A percentile compares a stretch with the other conserved stretches of the same genome.
Conservation (phyloP, 2,888 invertebrate species). For the Cartodere bifasciata region DNA sequence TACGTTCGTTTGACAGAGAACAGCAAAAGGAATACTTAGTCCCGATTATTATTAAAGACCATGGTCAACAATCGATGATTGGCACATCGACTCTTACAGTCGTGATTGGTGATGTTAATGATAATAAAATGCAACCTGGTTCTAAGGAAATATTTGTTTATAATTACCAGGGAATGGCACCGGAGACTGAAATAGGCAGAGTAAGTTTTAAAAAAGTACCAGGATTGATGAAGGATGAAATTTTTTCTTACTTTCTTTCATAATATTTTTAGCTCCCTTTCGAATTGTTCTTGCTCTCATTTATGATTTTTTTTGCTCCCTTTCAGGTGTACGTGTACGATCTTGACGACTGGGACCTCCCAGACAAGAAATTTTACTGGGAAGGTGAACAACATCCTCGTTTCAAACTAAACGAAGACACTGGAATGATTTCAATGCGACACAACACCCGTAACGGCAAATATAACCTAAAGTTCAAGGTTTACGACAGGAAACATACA, state of each 20-base stretch:
- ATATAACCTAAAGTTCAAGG: constrained; percentile 70
- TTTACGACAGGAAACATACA: constrained; percentile 88
- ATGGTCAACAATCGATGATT: constrained; percentile 91
- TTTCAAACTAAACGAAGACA: constrained; percentile 80
- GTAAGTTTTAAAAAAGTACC: too few relatives aligned
- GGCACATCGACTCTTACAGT: constrained; percentile 93
- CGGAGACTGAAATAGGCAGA: constrained; percentile 45
- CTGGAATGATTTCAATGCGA: constrained; percentile 92
- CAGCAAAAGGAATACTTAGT: constrained; percentile 92
- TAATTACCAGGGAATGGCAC: constrained; percentile 61
- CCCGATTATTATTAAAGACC: constrained; percentile 95
- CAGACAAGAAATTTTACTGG: constrained; percentile 96
- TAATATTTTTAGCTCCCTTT: too few relatives aligned
- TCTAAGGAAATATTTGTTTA: constrained; percentile 95
- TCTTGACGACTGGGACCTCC: constrained; percentile 96
- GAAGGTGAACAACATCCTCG: constrained; percentile 68
- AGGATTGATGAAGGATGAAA: constrained; percentile 79
- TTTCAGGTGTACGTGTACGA: constrained; percentile 98
- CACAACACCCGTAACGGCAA: constrained; percentile 83
- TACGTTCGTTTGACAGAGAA: constrained; percentile 88
- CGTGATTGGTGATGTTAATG: constrained; percentile 95
- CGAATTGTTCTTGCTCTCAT: too few relatives aligned
- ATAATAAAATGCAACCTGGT: constrained; percentile 97
- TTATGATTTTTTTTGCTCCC: too few relatives aligned
- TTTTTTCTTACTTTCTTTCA: too few relatives aligned